Base-by-base conservation (phyloP, 2,888 invertebrate species). In the Cheilosia grossa region DNA sequence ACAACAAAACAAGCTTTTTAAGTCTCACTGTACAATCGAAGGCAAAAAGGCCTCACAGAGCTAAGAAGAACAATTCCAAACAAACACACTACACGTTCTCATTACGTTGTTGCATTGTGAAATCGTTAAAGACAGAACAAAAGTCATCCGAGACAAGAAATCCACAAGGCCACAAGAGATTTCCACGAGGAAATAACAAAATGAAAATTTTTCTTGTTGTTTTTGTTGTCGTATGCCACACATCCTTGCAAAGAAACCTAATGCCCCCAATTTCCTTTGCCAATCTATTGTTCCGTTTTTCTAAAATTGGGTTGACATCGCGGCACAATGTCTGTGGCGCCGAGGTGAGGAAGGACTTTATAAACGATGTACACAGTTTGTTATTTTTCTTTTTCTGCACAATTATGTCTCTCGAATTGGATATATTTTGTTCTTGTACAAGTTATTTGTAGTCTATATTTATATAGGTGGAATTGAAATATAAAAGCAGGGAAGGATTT, bases 201-300 rank as follows among this genome's bases (percentile, higher is more conserved):
- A 67, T 17, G 15, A 42, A 40, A n/a, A n/a, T 10, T 21, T 21
- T 21, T 2, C 21, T 37, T 21, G 13, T 27, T 21, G 19, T 58
- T 17, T 0, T 19, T 63, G 47, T 17, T 19, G 7, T 54, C 33
- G 58, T 37, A n/a, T 7, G 2, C 19, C 59, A 42, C 37, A 47
- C 44, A 78, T 72, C 66, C 51, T 78, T 66, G 51, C 17, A 61
- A 69, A 47, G 58, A 73, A 80, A 83, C 74, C 83, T 58, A 74
- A 75, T 83, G 83, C 64, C 80, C 74, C 59, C 80, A 74, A 83
- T 83, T 70, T 83, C 64, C 80, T 75, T 53, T 80, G 73, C 73
- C 69, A 80, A 67, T 64, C 69, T 64, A 47, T 83, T 83, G 73
- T 80, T 79, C 42, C 51, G 51, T 59, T 24, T 24, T 24, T 75